These are phyloP conservation scores for Euspilapteryx auroguttella DNA, from an alignment of 2,888 invertebrate species.

Conservation along the genomic window DNA sequence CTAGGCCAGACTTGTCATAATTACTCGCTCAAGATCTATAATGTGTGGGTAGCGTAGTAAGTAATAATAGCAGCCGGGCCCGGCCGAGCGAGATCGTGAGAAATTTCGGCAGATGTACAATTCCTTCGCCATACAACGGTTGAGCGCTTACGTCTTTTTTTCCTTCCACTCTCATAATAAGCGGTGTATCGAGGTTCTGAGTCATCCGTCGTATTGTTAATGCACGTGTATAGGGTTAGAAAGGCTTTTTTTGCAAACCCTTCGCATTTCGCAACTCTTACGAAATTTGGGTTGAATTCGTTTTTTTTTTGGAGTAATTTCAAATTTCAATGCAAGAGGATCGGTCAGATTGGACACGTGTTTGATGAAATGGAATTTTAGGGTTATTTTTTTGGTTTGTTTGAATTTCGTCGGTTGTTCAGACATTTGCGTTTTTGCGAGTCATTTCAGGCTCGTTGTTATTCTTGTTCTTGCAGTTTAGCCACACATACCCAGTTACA, in stretches of 20 bases:
- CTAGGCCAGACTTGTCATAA: slow-evolving; percentile 45
- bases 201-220: slow-evolving; percentile 44
- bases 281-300: slow-evolving; percentile 45
- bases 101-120: slow-evolving; percentile 63
- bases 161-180: slow-evolving; percentile 39
- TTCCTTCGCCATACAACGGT: slow-evolving; percentile 49
- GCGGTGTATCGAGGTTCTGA: slow-evolving; percentile 35
- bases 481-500: too few species aligned
- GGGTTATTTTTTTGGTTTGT: not conserved
- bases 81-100: slow-evolving; percentile 35
- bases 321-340: slow-evolving; percentile 14
- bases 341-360: slow-evolving; percentile 22
- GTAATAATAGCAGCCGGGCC: slow-evolving; percentile 47
- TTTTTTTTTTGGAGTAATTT: slow-evolving; percentile 25
- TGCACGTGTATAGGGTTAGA: slow-evolving; percentile 59
- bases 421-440: too few species aligned
- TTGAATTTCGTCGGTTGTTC: not conserved
- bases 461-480: too few species aligned
- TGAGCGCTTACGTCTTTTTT: slow-evolving; percentile 53
- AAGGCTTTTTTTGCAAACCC: slow-evolving; percentile 58
- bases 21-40: slow-evolving; percentile 32
- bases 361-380: slow-evolving; percentile 6
- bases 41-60: slow-evolving; percentile 32
- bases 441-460: too few species aligned
- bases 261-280: slow-evolving; percentile 58